Conservation (phyloP, 2,888 invertebrate species). For the Plusia festucae region DNA sequence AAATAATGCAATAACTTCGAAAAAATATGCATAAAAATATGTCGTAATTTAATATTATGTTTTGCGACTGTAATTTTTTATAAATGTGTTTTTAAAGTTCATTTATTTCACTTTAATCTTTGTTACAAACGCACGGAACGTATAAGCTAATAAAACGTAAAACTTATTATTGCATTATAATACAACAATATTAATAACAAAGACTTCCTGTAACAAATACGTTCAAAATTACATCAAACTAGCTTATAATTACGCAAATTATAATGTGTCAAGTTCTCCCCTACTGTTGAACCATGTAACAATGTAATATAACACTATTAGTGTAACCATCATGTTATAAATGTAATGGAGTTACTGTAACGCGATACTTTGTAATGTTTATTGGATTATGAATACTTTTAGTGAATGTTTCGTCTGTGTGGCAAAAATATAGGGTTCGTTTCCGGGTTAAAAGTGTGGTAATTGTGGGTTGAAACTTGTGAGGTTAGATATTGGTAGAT, state of each 20-base stretch:
- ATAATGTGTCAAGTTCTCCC: constrained; percentile 37
- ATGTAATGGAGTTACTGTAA: constrained; percentile 32
- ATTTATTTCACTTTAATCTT: too few species aligned
- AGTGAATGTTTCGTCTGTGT: constrained; percentile 41
- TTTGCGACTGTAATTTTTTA: too few species aligned
- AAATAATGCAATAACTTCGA: too few species aligned
- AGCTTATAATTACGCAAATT: constrained; percentile 51
- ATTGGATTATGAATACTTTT: constrained; percentile 36
- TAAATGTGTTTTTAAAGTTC: too few species aligned
- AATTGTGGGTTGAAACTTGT: constrained; percentile 26
- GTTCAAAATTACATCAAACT: constrained; percentile 27
- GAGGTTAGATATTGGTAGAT: background rate
- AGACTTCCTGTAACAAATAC: constrained; percentile 57
- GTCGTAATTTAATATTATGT: too few species aligned
- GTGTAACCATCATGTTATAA: constrained; percentile 37
- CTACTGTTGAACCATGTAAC: constrained; percentile 18
- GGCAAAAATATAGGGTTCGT: constrained; percentile 33
- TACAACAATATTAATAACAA: constrained; percentile 50
- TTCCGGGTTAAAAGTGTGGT: constrained; percentile 15
- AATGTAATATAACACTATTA: constrained; percentile 51
- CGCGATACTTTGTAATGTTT: constrained; percentile 43
- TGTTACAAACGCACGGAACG: background rate
- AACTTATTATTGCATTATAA: background rate
- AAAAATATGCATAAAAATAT: too few species aligned
- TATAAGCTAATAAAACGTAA: background rate